Conservation (phyloP, 2,888 invertebrate species). For the Acheta domesticus region DNA sequence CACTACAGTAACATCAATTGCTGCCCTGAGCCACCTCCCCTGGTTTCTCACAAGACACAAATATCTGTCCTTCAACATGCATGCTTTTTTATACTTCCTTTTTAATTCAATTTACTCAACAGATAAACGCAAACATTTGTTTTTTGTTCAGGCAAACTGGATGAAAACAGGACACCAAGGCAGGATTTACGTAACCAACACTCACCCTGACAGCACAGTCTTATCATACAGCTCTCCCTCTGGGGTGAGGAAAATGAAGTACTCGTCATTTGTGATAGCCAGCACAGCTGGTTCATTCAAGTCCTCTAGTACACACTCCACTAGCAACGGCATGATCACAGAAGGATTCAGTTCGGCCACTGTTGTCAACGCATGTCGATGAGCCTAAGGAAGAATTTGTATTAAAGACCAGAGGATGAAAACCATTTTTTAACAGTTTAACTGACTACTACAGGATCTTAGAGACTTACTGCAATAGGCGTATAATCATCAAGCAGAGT, state of each 20-base stretch:
- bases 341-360: slow-evolving; percentile 64
- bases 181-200: neutral
- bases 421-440: too few relatives aligned
- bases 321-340: slow-evolving; percentile 61
- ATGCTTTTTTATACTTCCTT: too few relatives aligned
- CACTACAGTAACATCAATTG: too few relatives aligned
- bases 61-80: too few relatives aligned
- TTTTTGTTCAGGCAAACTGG: too few relatives aligned
- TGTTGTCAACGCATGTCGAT: neutral
- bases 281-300: slow-evolving; percentile 64
- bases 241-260: slow-evolving; percentile 76
- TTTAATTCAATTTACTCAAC: too few relatives aligned
- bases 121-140: too few relatives aligned
- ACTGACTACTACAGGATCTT: too few relatives aligned
- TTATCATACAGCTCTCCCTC: slow-evolving; percentile 91
- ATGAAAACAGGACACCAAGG: too few relatives aligned
- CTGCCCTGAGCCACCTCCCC: too few relatives aligned
- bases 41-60: too few relatives aligned
- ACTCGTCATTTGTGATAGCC: slow-evolving; percentile 73
- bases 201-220: slow-evolving; percentile 64
- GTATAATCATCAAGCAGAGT: slow-evolving; percentile 58
- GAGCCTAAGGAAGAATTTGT: neutral
- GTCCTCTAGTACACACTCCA: slow-evolving; percentile 57
- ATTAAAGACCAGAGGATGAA: too few relatives aligned
- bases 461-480: slow-evolving; percentile 45